Evolutionary conservation across 2,888 invertebrate genomes (phyloP).

Genomic region (Cryptus armator): DNA sequence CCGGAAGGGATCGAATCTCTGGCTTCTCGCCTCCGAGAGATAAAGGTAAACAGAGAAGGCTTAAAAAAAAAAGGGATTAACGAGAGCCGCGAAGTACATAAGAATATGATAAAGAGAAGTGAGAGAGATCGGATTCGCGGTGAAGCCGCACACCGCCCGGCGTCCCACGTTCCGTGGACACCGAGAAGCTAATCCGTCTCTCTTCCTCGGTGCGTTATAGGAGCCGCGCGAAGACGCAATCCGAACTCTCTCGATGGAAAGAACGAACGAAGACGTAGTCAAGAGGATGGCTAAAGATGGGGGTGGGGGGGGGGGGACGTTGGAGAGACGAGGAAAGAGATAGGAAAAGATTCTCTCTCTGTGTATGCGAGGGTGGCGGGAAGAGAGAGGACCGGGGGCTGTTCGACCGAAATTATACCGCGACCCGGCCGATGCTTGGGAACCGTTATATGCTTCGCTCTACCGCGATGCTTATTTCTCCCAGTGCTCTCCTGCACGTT

Average conservation of each 20-base stretch:
- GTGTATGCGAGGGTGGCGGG: constrained; percentile 66
- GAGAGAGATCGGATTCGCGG: constrained; percentile 67
- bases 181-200: constrained; percentile 21
- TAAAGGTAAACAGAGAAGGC: constrained; percentile 52
- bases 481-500: constrained; percentile 31
- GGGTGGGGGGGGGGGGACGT: background rate
- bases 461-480: constrained; percentile 57
- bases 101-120: constrained; percentile 65
- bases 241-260: constrained; percentile 11
- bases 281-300: constrained; percentile 23
- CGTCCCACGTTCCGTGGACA: constrained; percentile 45
- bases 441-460: constrained; percentile 72
- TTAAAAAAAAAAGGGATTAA: constrained; percentile 23
- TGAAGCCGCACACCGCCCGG: constrained; percentile 53
- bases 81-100: constrained; percentile 49
- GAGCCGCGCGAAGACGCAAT: constrained; percentile 46
- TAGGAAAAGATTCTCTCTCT: constrained; percentile 66
- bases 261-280: constrained; percentile 30
- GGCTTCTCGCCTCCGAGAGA: constrained; percentile 16
- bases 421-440: constrained; percentile 64
- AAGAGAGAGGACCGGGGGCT: constrained; percentile 66
- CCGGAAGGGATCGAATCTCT: no score
- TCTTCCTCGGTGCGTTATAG: constrained; percentile 58
- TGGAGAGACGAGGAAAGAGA: constrained; percentile 57
- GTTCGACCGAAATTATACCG: constrained; percentile 73